Evolutionary conservation across 1,140 invertebrate species (phyloP).

Genomic region (Eupeodes corollae): DNA sequence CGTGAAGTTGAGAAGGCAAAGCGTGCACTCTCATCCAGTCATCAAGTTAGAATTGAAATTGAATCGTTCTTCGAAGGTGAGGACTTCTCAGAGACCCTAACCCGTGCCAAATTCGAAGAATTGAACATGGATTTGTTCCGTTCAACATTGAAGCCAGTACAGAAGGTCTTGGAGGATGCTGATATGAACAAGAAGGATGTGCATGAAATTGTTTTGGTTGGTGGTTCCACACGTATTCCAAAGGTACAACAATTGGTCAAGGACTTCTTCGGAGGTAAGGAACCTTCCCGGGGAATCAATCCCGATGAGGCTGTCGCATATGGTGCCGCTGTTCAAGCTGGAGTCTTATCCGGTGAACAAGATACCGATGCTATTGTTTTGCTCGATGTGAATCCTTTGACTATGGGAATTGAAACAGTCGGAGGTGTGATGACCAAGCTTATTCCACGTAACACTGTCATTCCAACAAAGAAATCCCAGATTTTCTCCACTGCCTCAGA

Average conservation of each 20-base stretch:
- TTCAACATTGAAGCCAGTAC: slow-evolving; percentile 97
- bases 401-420: slow-evolving; percentile 98
- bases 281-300: slow-evolving; percentile 95
- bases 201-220: slow-evolving; percentile 97
- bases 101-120: slow-evolving; percentile 98
- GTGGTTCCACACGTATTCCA: slow-evolving; percentile 97
- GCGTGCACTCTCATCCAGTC: slow-evolving; percentile 85
- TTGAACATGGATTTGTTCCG: slow-evolving; percentile 98
- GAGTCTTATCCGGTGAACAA: slow-evolving; percentile 78
- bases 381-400: slow-evolving; percentile 95
- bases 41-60: slow-evolving; percentile 97
- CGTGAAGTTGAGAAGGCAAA: slow-evolving; percentile 98
- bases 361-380: slow-evolving; percentile 94
- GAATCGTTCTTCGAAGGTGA: slow-evolving; percentile 98
- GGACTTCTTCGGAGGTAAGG: slow-evolving; percentile 97
- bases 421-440: slow-evolving; percentile 99
- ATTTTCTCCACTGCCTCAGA: slow-evolving; percentile 99
- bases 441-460: slow-evolving; percentile 95
- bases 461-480: slow-evolving; percentile 99
- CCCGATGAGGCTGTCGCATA: slow-evolving; percentile 97
- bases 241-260: slow-evolving; percentile 98
- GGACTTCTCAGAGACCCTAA: slow-evolving; percentile 98
- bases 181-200: slow-evolving; percentile 98
- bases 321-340: slow-evolving; percentile 97
- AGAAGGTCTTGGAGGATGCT: slow-evolving; percentile 94